Evolutionary conservation across 1,140 invertebrate species (phyloP).

Genomic region (Dendroctonus ponderosae): DNA sequence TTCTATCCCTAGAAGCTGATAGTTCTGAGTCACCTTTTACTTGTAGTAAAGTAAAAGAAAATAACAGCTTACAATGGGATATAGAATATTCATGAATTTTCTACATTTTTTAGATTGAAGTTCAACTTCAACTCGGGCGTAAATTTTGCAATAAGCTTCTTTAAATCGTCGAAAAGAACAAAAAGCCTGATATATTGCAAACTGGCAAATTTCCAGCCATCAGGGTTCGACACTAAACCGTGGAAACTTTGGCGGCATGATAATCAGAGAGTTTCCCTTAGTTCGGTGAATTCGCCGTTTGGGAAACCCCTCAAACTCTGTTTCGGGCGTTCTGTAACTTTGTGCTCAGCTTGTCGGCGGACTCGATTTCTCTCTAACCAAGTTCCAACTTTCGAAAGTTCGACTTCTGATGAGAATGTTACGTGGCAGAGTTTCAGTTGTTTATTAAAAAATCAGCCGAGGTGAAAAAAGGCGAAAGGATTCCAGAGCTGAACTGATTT

Average conservation of each 20-base stretch:
- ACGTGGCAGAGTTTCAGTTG: slow-evolving; percentile 3
- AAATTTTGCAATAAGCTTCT: too few species aligned
- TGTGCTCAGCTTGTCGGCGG: slow-evolving; percentile 1
- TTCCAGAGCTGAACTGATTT: too few species aligned
- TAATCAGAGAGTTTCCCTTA: slow-evolving; percentile 8
- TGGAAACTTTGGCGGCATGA: slow-evolving; percentile 12
- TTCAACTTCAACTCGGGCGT: too few species aligned
- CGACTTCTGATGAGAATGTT: slow-evolving; percentile 3
- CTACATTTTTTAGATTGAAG: too few species aligned
- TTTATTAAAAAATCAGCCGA: slow-evolving; percentile 6
- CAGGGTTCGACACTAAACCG: slow-evolving; percentile 7
- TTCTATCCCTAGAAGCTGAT: too few species aligned
- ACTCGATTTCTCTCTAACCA: slow-evolving; percentile 5
- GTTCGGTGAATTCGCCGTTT: not conserved
- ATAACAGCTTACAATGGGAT: too few species aligned
- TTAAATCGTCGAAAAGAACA: too few species aligned
- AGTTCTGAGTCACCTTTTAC: too few species aligned
- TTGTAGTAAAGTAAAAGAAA: too few species aligned
- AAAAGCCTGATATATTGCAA: too few species aligned
- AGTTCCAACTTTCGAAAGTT: slow-evolving; percentile 15
- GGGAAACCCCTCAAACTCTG: slow-evolving; percentile 1
- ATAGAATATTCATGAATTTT: too few species aligned
- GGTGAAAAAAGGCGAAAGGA: not conserved
- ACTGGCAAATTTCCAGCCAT: too few species aligned
- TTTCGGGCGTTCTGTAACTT: slow-evolving; percentile 9